Percentiles rank a stretch among this genome's conserved stretches.
These are phyloP conservation scores for Cryptoprocta ferox DNA, from an alignment of 2,797 vertebrate species.

Conservation along the genomic window DNA sequence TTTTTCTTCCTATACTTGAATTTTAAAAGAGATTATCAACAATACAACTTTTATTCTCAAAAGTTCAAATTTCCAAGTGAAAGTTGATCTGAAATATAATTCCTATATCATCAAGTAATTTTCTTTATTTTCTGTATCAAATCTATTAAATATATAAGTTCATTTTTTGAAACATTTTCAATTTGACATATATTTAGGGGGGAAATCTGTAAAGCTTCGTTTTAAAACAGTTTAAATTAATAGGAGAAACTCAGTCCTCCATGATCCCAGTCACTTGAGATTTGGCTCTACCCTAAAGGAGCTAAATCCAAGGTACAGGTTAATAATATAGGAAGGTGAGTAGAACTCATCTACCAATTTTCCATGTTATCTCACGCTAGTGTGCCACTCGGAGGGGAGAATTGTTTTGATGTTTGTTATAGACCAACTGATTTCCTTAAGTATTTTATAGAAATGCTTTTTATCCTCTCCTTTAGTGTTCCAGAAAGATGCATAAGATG, in stretches of 20 bases:
- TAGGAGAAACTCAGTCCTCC: background rate
- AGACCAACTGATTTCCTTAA: background rate
- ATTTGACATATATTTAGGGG: background rate
- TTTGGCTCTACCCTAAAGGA: background rate
- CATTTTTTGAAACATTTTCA: background rate
- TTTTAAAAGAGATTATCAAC: background rate
- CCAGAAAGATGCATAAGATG: background rate
- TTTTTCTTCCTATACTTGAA: background rate
- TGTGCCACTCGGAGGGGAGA: background rate
- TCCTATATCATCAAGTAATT: background rate
- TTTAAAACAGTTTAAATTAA: background rate
- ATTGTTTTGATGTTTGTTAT: background rate
- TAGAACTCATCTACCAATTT: background rate
- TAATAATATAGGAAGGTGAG: background rate
- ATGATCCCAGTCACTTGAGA: background rate
- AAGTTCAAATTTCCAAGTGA: background rate
- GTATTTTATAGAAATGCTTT: background rate
- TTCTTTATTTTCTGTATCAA: background rate
- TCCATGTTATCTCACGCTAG: background rate
- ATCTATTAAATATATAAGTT: background rate
- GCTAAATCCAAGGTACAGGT: background rate
- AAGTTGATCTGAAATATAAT: background rate
- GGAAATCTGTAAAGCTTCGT: background rate
- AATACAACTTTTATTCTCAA: background rate
- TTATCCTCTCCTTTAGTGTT: too few relatives aligned